Base-by-base conservation (phyloP, 2,113 vertebrate species). In the Stigmatopora nigra region DNA sequence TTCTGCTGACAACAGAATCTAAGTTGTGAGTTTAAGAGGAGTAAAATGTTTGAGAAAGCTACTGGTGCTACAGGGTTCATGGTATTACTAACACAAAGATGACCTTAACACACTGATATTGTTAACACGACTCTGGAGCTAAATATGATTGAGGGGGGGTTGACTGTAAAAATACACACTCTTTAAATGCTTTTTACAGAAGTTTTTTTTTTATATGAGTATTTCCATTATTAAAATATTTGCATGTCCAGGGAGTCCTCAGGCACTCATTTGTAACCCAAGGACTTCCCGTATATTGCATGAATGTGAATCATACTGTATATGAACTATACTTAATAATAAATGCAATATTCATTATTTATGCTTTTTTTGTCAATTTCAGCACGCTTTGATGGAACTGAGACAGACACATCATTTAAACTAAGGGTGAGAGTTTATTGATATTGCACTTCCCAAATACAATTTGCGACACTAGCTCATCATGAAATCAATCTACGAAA, bases 121-220 rank as follows among this genome's bases (percentile, higher is more conserved):
- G 9, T 12, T 53, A 36, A 57, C 14, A 25, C 8, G 49, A 0
- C 45, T 48, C 31, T 73, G 65, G 17, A 58, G 73, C 13, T 68
- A 5, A 44, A 22, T 70, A 12, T 4, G 61, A 36, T 25, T 53
- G 25, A 2, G 65, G 20, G 7, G 57, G 38, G 52, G n/a, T 71
- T 1, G 78, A 19, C 51, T 80, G 65, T 73, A 66, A 71, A 80
- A 83, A 19, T 62, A 7, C 6, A 72, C 10, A 70, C 69, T 5
- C 3, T 44, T 63, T 9, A 41, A 17, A 56, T 48, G 0, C 11
- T 49, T 60, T 67, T 64, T 66, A 59, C 31, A 70, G 61, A 58
- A 35, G 16, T 51, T 3, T 68, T 57, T 38, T 60, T 60, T 74
- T 70, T 8, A 57, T 48, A 48, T 31, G 10, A 9, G 58, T 3